Conservation (phyloP, 1,140 invertebrate species). For the Sitophilus oryzae region DNA sequence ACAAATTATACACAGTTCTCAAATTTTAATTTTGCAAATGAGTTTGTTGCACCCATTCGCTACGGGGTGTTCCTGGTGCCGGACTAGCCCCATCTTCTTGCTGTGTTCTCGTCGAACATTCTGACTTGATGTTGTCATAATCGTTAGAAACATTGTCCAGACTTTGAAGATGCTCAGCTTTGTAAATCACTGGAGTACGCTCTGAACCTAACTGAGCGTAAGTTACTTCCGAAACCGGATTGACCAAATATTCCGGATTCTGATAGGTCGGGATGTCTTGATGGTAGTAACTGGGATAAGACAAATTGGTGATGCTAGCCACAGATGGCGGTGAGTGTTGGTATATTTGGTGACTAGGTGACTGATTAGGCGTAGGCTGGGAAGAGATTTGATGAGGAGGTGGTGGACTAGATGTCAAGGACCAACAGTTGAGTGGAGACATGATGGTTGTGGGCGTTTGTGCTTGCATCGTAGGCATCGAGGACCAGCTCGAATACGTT, state of each 20-base stretch:
- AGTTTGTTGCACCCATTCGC: constrained; percentile 30
- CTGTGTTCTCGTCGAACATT: constrained; percentile 10
- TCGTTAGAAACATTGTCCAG: constrained; percentile 17
- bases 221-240: constrained; percentile 32
- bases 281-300: constrained; percentile 40
- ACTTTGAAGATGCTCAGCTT: constrained; percentile 25
- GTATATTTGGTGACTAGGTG: constrained; percentile 42
- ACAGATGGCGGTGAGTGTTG: constrained; percentile 33
- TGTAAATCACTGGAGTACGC: constrained; percentile 29
- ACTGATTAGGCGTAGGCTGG: constrained; percentile 39
- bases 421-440: constrained; percentile 41
- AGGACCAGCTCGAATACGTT: constrained; percentile 39
- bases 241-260: constrained; percentile 36
- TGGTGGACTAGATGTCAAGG: constrained; percentile 39
- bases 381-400: constrained; percentile 39
- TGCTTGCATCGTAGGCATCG: constrained; percentile 35
- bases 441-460: constrained; percentile 38
- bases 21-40: constrained; percentile 30
- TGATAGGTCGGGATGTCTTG: constrained; percentile 40
- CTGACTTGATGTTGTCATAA: constrained; percentile 23
- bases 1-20: no score
- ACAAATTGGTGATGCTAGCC: constrained; percentile 39
- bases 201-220: constrained; percentile 33
- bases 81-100: constrained; percentile 30
- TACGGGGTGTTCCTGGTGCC: constrained; percentile 25